These are phyloP conservation scores for Melinopterus prodromus DNA, from an alignment of 2,888 invertebrate species.

Conservation along the genomic window DNA sequence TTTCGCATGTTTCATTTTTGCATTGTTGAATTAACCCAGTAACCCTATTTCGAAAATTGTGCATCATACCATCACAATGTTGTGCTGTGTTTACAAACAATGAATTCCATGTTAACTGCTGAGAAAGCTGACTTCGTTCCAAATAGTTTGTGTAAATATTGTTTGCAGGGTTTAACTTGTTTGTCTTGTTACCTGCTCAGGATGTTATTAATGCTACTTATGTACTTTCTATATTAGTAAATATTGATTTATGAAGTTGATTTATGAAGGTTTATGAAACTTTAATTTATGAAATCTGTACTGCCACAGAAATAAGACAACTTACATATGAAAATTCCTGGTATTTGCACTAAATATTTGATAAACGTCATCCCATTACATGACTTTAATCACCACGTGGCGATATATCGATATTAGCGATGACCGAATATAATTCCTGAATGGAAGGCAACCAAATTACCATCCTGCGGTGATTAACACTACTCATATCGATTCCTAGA, in stretches of 20 bases:
- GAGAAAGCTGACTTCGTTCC: neutral
- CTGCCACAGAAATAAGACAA: too few relatives aligned
- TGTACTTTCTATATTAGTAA: neutral
- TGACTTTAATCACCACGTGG: too few relatives aligned
- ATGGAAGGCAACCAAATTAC: too few relatives aligned
- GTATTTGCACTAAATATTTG: too few relatives aligned
- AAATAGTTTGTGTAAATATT: neutral
- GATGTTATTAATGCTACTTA: neutral
- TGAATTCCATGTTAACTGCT: neutral
- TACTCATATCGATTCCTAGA: too few relatives aligned
- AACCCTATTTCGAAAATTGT: neutral
- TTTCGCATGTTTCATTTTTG: neutral
- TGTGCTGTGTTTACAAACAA: neutral
- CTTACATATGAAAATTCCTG: too few relatives aligned
- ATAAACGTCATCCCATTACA: too few relatives aligned
- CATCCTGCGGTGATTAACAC: too few relatives aligned
- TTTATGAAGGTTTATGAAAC: too few relatives aligned
- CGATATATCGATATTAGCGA: too few relatives aligned
- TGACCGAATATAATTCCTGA: too few relatives aligned
- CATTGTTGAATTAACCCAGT: neutral
- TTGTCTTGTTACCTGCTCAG: neutral
- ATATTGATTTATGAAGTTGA: neutral
- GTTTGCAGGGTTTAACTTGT: neutral
- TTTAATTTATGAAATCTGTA: too few relatives aligned
- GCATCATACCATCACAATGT: neutral